Percentiles rank a stretch among this genome's conserved stretches.
phyloP scores from a whole-genome alignment of 2,797 vertebrate species.

The Alauda arvensis region DNA sequence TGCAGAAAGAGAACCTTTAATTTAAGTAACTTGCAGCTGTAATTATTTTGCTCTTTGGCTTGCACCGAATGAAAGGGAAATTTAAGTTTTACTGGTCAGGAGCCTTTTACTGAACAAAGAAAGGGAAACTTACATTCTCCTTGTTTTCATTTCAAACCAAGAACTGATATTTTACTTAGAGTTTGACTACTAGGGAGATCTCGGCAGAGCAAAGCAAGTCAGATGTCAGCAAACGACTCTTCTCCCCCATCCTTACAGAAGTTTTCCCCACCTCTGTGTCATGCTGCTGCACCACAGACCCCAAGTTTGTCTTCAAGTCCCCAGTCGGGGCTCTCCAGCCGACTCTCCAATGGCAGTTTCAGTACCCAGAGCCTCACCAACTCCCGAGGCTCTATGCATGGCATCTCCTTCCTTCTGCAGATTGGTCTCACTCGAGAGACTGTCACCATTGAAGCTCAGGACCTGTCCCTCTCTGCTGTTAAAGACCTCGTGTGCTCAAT shows the following conservation, averaged over 20 bases:
- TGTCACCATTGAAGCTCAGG: slow-evolving; percentile 90
- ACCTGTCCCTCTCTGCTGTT: slow-evolving; percentile 89
- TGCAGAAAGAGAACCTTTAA: slow-evolving; percentile 48
- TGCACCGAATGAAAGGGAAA: slow-evolving; percentile 64
- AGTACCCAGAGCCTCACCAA: slow-evolving; percentile 89
- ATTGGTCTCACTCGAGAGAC: slow-evolving; percentile 94
- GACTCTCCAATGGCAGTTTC: slow-evolving; percentile 93
- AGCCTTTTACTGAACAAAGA: slow-evolving; percentile 47
- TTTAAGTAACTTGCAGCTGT: slow-evolving; percentile 44
- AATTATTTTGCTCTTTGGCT: slow-evolving; percentile 49
- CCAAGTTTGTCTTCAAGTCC: slow-evolving; percentile 84
- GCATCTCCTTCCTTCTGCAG: slow-evolving; percentile 93
- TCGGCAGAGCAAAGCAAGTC: slow-evolving; percentile 73
- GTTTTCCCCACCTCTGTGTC: slow-evolving; percentile 82
- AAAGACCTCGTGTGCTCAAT: slow-evolving; percentile 96
- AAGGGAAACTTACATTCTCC: slow-evolving; percentile 41
- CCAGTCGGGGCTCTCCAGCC: slow-evolving; percentile 81
- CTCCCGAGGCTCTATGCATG: slow-evolving; percentile 87
- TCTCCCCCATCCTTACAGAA: slow-evolving; percentile 91
- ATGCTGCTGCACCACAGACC: slow-evolving; percentile 78
- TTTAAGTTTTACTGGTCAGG: slow-evolving; percentile 25
- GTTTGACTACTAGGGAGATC: slow-evolving; percentile 52
- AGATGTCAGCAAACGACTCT: slow-evolving; percentile 93
- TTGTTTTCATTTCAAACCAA: slow-evolving; percentile 4
- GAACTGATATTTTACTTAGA: slow-evolving; percentile 17